phyloP scores from a whole-genome alignment of 2,113 vertebrate genomes.

The Corvus moneduloides region DNA sequence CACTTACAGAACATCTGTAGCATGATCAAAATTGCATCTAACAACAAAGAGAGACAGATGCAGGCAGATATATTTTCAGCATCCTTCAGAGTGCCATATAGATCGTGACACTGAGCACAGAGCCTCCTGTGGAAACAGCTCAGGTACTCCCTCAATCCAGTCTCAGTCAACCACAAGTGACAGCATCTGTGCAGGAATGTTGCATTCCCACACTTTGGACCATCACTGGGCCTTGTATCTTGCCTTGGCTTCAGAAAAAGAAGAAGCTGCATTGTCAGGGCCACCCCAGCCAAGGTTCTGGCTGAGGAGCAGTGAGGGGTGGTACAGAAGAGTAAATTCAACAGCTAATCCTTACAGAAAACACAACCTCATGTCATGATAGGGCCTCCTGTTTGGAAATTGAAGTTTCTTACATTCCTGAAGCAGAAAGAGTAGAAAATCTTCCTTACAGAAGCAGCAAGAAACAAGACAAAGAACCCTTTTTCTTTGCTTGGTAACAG shows the following conservation, averaged over 20 bases:
- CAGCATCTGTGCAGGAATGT: neutral
- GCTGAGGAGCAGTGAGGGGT: neutral
- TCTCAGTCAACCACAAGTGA: neutral
- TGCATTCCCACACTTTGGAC: neutral
- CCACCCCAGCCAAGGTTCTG: neutral
- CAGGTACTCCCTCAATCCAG: neutral
- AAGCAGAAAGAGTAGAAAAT: neutral
- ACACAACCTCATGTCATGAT: neutral
- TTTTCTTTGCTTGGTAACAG: neutral
- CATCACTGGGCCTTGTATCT: neutral
- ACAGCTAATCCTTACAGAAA: neutral
- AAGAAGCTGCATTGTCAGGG: neutral
- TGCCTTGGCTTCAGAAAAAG: neutral
- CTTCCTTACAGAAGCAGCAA: neutral
- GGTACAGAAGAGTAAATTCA: neutral
- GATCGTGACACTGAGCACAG: rapidly evolving
- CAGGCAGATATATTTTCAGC: rapidly evolving
- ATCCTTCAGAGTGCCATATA: neutral
- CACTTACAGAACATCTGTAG: neutral
- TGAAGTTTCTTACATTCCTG: neutral
- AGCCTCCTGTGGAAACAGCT: neutral
- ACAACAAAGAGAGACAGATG: neutral
- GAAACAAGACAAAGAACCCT: neutral
- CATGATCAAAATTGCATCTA: neutral
- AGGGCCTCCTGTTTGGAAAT: neutral